Conservation (phyloP, 2,888 invertebrate species). For the Thyatira batis region DNA sequence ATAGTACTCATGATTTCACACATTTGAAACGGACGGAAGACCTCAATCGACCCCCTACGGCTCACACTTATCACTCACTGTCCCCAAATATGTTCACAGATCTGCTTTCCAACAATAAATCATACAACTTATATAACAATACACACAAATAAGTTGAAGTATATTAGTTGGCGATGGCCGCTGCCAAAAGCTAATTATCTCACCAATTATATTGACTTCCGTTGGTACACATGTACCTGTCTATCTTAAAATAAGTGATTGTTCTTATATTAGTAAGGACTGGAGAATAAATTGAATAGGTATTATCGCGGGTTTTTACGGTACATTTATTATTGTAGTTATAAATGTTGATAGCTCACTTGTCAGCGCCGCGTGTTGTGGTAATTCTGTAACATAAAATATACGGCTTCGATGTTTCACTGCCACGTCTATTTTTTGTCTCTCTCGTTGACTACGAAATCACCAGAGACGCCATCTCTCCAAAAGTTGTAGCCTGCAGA, state of each 20-base stretch:
- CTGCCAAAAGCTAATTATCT: constrained; percentile 38
- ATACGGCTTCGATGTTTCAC: no score
- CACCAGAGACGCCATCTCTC: no score
- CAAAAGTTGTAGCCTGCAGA: no score
- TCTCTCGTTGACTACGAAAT: no score
- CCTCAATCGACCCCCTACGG: not conserved
- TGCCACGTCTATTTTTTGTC: no score
- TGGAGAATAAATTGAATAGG: not conserved
- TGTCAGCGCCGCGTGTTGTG: no score
- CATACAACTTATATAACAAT: constrained; percentile 13
- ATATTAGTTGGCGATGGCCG: constrained; percentile 8
- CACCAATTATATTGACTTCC: constrained; percentile 43
- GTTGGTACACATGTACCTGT: constrained; percentile 12
- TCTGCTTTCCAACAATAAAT: constrained; percentile 1
- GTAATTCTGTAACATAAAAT: no score
- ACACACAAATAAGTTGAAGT: constrained; percentile 5
- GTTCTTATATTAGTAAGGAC: not conserved
- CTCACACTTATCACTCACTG: not conserved
- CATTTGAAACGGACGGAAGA: not conserved
- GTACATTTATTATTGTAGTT: not conserved
- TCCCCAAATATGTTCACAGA: not conserved
- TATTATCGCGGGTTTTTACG: not conserved
- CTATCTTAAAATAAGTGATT: not conserved
- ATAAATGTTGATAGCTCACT: no score
- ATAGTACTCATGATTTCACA: no score